Percentiles rank a stretch among this genome's conserved stretches.
Evolutionary conservation across 2,797 vertebrate species (phyloP).

Genomic region (Melanotaenia boesemani): DNA sequence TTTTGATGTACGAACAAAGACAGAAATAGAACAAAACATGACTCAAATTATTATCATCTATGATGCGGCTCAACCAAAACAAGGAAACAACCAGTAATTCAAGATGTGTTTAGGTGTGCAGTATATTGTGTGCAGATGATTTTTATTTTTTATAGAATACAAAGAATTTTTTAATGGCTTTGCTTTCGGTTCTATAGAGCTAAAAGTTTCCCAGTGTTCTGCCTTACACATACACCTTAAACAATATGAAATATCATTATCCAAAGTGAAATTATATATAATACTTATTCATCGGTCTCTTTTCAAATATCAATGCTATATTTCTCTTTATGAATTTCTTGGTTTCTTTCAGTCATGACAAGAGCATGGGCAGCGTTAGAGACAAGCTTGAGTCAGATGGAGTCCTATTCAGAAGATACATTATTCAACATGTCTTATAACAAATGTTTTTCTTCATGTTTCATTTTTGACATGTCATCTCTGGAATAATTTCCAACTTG

Average conservation of each 20-base stretch:
- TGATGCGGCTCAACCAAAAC: conserved; percentile 4
- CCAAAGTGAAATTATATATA: neutral
- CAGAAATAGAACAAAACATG: conserved; percentile 21
- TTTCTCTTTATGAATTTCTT: neutral
- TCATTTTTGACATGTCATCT: conserved; percentile 66
- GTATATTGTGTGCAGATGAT: neutral
- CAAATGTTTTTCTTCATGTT: conserved; percentile 66
- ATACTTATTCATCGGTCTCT: neutral
- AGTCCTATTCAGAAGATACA: conserved; percentile 40
- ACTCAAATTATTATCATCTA: conserved; percentile 21
- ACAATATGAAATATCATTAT: neutral
- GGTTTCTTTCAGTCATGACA: conserved; percentile 5
- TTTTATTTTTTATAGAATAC: conserved; percentile 12
- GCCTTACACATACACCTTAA: conserved; percentile 1
- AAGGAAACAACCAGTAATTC: conserved; percentile 2
- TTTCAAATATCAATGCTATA: conserved; percentile 5
- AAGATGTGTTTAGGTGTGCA: conserved; percentile 3
- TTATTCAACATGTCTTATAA: conserved; percentile 62
- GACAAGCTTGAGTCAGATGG: conserved; percentile 23
- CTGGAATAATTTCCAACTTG: conserved; percentile 42
- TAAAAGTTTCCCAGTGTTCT: neutral
- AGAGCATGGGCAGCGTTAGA: neutral
- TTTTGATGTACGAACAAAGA: conserved; percentile 30
- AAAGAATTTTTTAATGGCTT: neutral
- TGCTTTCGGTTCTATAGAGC: neutral